Base-by-base conservation (phyloP, 2,797 vertebrate genomes). In the Pteropus rufus region DNA sequence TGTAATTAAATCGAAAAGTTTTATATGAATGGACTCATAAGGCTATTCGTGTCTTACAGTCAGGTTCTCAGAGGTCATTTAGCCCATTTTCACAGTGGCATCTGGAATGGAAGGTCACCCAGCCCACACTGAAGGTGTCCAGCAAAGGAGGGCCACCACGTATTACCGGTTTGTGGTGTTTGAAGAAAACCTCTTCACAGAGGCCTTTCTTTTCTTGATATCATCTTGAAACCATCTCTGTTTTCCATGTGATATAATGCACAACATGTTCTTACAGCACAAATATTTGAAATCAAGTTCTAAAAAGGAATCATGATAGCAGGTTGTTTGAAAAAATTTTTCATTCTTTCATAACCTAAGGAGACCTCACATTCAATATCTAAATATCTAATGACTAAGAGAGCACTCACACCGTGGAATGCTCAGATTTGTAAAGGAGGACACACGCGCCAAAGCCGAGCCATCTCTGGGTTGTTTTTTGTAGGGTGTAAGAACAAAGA, bases 311-410 rank as follows among this genome's bases (percentile, higher is more conserved):
- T 83, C 26, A 11, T 16, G 75, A 81, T 36, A 67, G 39, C 62
- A 84, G n/a, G 3, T 11, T 65, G 1, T 46, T 24, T 70, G 24
- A 91, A 56, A 89, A 67, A 54, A 64, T 39, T n/a, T 64, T 83
- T 52, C 18, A 77, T 76, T 91, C 82, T 84, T 94, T 94, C 44
- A 70, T 52, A 75, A 49, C 36, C 2, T 21, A 62, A 34, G 54
- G 65, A 94, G 60, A 87, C 46, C 73, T 92, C 16, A 70, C 90
- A 70, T 65, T 65, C 95, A 85, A 7, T 88, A 70, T 62, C 24
- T 62, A 76, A 84, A 29, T 89, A 75, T 52, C 54, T 65, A 70
- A 85, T 81, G 92, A 94, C 72, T 88, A 77, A 93, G 73, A 88
- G 10, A 29, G n/a, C n/a, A 49, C 52, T 85, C 64, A 75, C 60